Evolutionary conservation across 2,888 invertebrate genomes (phyloP).

Genomic region (Pachydiplax longipennis): DNA sequence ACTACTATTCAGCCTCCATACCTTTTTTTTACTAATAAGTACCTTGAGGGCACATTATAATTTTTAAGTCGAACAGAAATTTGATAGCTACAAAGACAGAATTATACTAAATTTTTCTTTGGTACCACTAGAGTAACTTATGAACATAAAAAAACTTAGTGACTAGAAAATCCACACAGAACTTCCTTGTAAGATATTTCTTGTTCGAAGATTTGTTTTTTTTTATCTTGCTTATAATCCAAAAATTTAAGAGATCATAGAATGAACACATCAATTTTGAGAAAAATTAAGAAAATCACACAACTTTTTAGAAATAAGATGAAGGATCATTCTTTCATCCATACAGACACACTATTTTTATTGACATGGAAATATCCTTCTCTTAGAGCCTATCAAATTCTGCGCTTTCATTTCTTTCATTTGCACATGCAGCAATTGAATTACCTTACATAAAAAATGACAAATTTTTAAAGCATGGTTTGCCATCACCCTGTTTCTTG

Average conservation of each 20-base stretch:
- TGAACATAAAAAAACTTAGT: constrained; percentile 23
- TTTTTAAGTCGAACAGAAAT: not conserved
- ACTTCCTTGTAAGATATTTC: constrained; percentile 30
- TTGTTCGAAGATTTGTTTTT: constrained; percentile 1
- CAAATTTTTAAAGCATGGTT: constrained; percentile 33
- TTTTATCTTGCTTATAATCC: constrained; percentile 7
- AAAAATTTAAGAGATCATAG: constrained; percentile 32
- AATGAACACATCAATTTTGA: constrained; percentile 31
- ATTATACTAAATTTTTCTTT: constrained; percentile 19
- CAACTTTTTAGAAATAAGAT: constrained; percentile 7
- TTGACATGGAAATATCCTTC: constrained; percentile 30
- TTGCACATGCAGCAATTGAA: constrained; percentile 34
- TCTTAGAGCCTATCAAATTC: constrained; percentile 28
- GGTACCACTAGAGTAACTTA: constrained; percentile 31
- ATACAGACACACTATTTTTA: constrained; percentile 14
- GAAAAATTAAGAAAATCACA: constrained; percentile 9
- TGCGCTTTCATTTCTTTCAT: constrained; percentile 12
- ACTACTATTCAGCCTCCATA: constrained; percentile 32
- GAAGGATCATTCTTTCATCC: constrained; percentile 18
- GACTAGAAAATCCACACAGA: constrained; percentile 42
- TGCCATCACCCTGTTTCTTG: constrained; percentile 40
- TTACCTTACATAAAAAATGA: constrained; percentile 27
- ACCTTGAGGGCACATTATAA: constrained; percentile 6
- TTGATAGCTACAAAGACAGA: constrained; percentile 24
- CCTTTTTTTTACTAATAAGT: constrained; percentile 8